phyloP scores from a whole-genome alignment of 2,888 invertebrate genomes.

The Athalia rosae region DNA sequence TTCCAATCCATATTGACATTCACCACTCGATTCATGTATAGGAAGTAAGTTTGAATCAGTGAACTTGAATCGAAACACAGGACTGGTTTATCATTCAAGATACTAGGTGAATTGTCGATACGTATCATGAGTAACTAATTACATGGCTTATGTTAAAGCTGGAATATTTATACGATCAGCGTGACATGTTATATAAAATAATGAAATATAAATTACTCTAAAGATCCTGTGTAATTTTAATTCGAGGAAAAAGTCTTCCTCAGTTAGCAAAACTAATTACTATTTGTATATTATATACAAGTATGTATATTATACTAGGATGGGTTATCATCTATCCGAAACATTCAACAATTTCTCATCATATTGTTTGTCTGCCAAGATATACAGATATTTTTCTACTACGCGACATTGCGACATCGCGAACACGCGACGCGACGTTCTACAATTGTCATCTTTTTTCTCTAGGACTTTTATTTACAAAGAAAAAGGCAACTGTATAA shows the following conservation, averaged over 20 bases:
- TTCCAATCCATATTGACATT: too few relatives aligned
- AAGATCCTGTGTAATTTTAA: not conserved
- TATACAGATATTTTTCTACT: not conserved
- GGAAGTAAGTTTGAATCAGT: too few relatives aligned
- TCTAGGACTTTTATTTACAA: constrained; percentile 18
- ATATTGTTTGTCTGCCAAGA: too few relatives aligned
- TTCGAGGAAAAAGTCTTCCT: not conserved
- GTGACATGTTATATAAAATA: constrained; percentile 29
- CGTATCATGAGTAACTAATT: constrained; percentile 17
- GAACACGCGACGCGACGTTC: too few relatives aligned
- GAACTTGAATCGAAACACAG: too few relatives aligned
- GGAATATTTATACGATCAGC: constrained; percentile 8
- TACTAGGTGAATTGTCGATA: not conserved
- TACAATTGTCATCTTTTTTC: not conserved
- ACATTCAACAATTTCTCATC: too few relatives aligned
- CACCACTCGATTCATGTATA: too few relatives aligned
- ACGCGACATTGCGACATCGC: not conserved
- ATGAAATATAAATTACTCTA: constrained; percentile 39
- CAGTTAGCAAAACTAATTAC: too few relatives aligned
- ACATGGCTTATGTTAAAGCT: constrained; percentile 1
- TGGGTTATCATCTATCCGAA: too few relatives aligned
- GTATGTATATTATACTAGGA: too few relatives aligned
- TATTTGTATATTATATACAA: too few relatives aligned
- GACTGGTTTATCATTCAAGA: too few relatives aligned
- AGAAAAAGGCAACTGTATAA: constrained; percentile 33